Percentiles rank a stretch among this genome's conserved stretches.
phyloP scores from a whole-genome alignment of 2,113 vertebrate species.

The Mirza zaza region DNA sequence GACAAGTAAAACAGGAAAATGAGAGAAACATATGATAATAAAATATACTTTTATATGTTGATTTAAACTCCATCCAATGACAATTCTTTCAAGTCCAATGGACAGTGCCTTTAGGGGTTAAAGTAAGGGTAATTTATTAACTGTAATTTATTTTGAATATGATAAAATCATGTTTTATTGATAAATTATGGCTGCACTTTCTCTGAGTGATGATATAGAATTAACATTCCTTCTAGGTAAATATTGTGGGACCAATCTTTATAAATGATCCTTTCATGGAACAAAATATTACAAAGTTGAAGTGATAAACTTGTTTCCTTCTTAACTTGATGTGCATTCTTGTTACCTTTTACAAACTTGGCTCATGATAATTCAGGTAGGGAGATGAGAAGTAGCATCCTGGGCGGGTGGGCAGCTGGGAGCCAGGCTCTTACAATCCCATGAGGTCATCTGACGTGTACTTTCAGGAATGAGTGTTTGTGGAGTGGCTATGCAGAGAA shows the following conservation, averaged over 20 bases:
- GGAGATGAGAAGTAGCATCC: not conserved
- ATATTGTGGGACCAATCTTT: not conserved
- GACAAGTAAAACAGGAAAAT: conserved; percentile 23
- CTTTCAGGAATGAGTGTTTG: not conserved
- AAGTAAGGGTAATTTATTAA: not conserved
- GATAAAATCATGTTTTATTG: not conserved
- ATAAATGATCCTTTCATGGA: not conserved
- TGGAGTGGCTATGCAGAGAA: not conserved
- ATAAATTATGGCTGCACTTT: conserved; percentile 15
- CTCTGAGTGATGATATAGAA: not conserved
- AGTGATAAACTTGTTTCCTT: not conserved
- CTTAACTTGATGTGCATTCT: not conserved
- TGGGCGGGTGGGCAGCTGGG: not conserved
- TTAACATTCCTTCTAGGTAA: not conserved
- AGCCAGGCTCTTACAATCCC: not conserved
- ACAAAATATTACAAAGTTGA: not conserved
- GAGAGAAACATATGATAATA: conserved; percentile 75
- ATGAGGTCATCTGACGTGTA: not conserved
- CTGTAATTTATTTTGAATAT: not conserved
- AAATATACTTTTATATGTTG: conserved; percentile 47
- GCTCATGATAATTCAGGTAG: not conserved
- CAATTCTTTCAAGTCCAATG: conserved; percentile 67
- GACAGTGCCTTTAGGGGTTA: not conserved
- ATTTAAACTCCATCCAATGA: conserved; percentile 79
- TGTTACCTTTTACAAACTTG: not conserved